Conservation (phyloP, 2,113 vertebrate species). For the Corythornis cristatus region DNA sequence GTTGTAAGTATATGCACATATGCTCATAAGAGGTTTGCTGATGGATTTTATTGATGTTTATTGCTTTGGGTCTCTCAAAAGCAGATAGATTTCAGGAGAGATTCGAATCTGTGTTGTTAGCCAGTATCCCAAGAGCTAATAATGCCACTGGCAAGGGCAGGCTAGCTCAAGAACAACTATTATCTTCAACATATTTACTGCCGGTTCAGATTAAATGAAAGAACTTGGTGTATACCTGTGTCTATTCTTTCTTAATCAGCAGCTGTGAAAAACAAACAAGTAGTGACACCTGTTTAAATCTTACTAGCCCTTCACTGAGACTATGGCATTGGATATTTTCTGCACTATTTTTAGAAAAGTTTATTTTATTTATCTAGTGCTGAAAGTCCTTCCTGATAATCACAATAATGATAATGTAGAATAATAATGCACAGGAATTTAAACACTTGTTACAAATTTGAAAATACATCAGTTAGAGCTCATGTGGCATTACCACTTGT, state of each 20-base stretch:
- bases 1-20: not conserved
- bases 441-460: not conserved
- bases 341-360: not conserved
- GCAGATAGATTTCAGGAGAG: not conserved
- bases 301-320: not conserved
- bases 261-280: not conserved
- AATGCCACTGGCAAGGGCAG: slow-evolving; percentile 19
- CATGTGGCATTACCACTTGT: not conserved
- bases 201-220: not conserved
- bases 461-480: not conserved
- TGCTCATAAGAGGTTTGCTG: not conserved
- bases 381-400: not conserved
- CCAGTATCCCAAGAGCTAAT: not conserved
- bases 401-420: too few relatives aligned
- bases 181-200: not conserved
- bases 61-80: slow-evolving; percentile 12
- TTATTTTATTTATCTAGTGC: not conserved
- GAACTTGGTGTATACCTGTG: not conserved
- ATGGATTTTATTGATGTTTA: not conserved
- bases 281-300: not conserved
- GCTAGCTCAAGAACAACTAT: not conserved
- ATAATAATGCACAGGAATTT: not conserved
- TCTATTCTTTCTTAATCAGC: not conserved
- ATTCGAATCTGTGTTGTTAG: not conserved
- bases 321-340: not conserved